Evolutionary conservation across 2,113 vertebrate species (phyloP), one percentile per base, ranked within the genome.

Genomic region (Opisthocomus hoazin): DNA sequence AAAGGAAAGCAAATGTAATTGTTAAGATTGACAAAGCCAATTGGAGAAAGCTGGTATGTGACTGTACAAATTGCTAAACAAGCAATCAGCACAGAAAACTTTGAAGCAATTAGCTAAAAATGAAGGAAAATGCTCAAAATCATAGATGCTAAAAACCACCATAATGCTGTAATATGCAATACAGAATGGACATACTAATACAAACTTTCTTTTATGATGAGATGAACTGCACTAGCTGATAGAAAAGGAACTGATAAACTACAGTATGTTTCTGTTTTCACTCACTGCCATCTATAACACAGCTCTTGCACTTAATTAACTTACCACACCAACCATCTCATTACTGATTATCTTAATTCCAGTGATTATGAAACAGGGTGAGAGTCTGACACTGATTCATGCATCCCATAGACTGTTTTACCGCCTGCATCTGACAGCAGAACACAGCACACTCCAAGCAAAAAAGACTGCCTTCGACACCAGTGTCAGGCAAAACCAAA

Each of bases 261-360:
- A 50, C n/a, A 84, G 48, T 36, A 82, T 32, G 36, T 24, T 84
- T 68, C 34, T 82, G 86, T 94, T 95, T 95, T 84, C 69, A 75
- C 68, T 90, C 65, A 60, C 46, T 90, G 91, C 63, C 89, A 94
- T 78, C 90, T 75, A 14, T 61, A 82, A 82, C 66, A 86, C 32
- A 87, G 89, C 45, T 84, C 58, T 85, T 66, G 50, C 65, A 82
- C 65, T 96, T 96, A 87, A 95, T 90, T 94, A 95, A 92, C 86
- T 92, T 83, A 79, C 84, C 84, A 95, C 61, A 94, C 61, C 64
- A 96, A 89, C 86, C 89, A 94, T 57, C 89, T 95, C 66, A 93
- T 94, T 93, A 82, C 74, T 77, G 77, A 94, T 89, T 87, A 91
- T 92, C 92, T 92, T 89, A 96, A 96, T 94, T 89, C 70, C 78